These are phyloP conservation scores for Zygogramma bicolorata DNA, from an alignment of 2,888 invertebrate genomes.

Conservation along the genomic window DNA sequence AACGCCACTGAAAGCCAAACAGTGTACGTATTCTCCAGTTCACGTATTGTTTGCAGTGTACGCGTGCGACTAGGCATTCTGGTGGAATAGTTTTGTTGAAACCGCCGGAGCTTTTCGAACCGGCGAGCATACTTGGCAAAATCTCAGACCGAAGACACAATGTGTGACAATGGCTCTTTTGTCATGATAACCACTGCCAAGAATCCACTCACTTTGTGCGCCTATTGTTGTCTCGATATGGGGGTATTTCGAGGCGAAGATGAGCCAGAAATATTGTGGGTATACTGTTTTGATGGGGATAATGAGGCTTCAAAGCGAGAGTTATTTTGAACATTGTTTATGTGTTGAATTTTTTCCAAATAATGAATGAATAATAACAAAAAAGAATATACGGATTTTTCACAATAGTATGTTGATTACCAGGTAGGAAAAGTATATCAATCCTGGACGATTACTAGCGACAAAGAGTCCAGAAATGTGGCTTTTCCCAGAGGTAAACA, in stretches of 20 bases:
- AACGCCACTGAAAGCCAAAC: constrained; percentile 6
- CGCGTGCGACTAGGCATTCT: constrained; percentile 22
- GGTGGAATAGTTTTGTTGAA: constrained; percentile 30
- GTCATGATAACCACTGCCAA: constrained; percentile 23
- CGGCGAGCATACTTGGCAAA: constrained; percentile 28
- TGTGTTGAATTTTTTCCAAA: too few species aligned
- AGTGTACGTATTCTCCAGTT: neutral
- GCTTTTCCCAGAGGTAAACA: too few species aligned
- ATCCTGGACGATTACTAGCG: too few species aligned
- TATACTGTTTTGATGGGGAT: neutral
- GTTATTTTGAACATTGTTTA: too few species aligned
- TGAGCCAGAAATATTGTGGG: neutral
- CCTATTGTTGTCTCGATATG: neutral
- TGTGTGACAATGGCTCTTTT: constrained; percentile 25
- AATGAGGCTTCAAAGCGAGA: too few species aligned
- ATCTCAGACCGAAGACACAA: constrained; percentile 34
- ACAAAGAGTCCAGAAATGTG: too few species aligned
- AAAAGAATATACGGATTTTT: too few species aligned
- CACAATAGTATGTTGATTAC: too few species aligned
- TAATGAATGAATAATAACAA: too few species aligned
- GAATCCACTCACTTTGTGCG: constrained; percentile 20
- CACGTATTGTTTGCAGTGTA: constrained; percentile 13
- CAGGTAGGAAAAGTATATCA: too few species aligned
- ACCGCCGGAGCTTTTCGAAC: constrained; percentile 22
- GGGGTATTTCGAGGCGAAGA: neutral